Conservation (phyloP, 2,888 invertebrate species). For the Brachyptera risi region DNA sequence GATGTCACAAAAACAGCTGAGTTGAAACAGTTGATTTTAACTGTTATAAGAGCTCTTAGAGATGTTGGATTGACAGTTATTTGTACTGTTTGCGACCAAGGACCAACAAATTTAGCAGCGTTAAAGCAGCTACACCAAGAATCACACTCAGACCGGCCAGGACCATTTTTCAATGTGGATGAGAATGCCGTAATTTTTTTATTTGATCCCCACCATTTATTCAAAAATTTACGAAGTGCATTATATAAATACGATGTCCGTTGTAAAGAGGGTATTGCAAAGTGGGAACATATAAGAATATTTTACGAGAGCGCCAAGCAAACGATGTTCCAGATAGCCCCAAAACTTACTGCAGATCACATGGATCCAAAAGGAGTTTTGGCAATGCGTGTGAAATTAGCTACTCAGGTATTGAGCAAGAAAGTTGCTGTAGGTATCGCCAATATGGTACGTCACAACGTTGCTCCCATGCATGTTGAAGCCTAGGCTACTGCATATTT, state of each 20-base stretch:
- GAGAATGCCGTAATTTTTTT: constrained; percentile 14
- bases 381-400: neutral
- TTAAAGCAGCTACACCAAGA: neutral
- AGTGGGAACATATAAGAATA: neutral
- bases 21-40: neutral
- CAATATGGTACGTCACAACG: neutral
- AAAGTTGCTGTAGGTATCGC: neutral
- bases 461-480: neutral
- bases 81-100: constrained; percentile 27
- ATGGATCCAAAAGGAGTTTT: neutral
- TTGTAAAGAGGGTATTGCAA: neutral
- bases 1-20: constrained; percentile 13
- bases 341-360: neutral
- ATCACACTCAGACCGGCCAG: neutral
- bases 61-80: constrained; percentile 18
- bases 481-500: neutral
- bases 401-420: neutral
- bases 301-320: neutral
- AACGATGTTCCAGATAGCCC: neutral
- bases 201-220: constrained; percentile 22
- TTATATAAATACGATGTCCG: constrained; percentile 7
- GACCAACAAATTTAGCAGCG: constrained; percentile 5
- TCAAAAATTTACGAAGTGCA: constrained; percentile 21
- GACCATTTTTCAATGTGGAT: neutral
- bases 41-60: constrained; percentile 8